Evolutionary conservation across 2,797 vertebrate species (phyloP).

Genomic region (Petrocephalus schoutedeni): DNA sequence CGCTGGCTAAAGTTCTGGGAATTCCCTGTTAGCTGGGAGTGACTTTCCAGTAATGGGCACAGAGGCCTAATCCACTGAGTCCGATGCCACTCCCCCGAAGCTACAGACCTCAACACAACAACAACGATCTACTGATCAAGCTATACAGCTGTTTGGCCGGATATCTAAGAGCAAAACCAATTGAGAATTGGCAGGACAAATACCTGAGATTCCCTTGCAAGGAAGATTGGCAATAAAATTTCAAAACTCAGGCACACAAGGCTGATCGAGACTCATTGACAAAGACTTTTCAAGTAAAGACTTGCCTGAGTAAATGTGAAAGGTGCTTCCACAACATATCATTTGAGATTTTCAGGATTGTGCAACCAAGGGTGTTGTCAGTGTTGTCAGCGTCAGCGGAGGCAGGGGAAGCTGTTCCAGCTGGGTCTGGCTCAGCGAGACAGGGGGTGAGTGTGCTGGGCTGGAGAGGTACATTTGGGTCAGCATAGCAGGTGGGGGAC

Average conservation of each 20-base stretch:
- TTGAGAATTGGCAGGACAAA: background rate
- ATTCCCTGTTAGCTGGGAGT: background rate
- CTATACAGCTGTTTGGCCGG: background rate
- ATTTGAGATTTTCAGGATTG: background rate
- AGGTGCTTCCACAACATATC: background rate
- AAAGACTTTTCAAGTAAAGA: background rate
- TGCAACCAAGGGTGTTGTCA: background rate
- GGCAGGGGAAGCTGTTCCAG: constrained; percentile 6
- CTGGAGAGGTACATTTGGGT: constrained; percentile 24
- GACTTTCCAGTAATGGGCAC: background rate
- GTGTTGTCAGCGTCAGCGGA: background rate
- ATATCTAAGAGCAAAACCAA: background rate
- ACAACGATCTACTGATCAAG: background rate
- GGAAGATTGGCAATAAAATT: background rate
- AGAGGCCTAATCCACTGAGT: background rate
- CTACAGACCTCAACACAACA: background rate
- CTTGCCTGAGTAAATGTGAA: background rate
- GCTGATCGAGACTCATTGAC: background rate
- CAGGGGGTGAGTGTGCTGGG: constrained; percentile 35
- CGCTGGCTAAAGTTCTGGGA: background rate
- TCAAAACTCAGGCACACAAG: background rate
- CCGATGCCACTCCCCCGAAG: background rate
- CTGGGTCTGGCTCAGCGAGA: background rate
- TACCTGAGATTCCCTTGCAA: background rate
- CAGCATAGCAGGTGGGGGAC: background rate